Conservation (phyloP, 2,797 vertebrate genomes). For the Knipowitschia caucasica region DNA sequence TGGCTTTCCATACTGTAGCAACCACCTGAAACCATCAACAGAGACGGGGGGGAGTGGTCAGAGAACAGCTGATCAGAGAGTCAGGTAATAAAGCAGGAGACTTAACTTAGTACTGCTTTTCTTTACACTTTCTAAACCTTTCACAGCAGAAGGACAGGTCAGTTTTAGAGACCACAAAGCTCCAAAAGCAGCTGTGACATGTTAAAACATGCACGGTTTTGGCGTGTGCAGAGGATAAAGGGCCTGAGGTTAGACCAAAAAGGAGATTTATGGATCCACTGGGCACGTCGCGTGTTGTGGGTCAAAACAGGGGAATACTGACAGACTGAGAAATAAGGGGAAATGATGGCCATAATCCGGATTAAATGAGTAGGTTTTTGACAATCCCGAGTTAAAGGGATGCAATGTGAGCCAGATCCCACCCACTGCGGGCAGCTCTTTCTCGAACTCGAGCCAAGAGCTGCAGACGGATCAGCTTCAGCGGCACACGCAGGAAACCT, state of each 20-base stretch:
- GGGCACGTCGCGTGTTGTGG: neutral
- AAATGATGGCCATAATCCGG: constrained; percentile 68
- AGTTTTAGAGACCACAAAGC: neutral
- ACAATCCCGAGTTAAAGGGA: constrained; percentile 63
- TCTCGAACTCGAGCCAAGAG: constrained; percentile 45
- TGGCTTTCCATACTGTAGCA: constrained; percentile 28
- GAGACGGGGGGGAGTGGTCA: constrained; percentile 23
- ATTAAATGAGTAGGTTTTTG: constrained; percentile 70
- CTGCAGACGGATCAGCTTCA: constrained; percentile 50
- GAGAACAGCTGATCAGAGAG: neutral
- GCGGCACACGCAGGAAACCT: constrained; percentile 63
- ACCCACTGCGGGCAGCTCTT: constrained; percentile 25
- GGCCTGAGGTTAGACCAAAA: neutral
- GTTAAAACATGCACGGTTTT: no score
- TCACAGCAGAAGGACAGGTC: neutral
- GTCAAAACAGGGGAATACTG: constrained; percentile 45
- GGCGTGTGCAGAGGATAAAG: neutral
- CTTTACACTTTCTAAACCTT: no score
- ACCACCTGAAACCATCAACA: constrained; percentile 43
- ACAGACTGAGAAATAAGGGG: constrained; percentile 36
- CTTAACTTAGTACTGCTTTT: no score
- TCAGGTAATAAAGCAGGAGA: no score
- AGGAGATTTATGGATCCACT: neutral
- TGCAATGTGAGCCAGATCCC: constrained; percentile 40
- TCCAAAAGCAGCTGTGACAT: no score